These are phyloP conservation scores for Harmothoe impar DNA, from an alignment of 2,888 invertebrate genomes.

Conservation along the genomic window DNA sequence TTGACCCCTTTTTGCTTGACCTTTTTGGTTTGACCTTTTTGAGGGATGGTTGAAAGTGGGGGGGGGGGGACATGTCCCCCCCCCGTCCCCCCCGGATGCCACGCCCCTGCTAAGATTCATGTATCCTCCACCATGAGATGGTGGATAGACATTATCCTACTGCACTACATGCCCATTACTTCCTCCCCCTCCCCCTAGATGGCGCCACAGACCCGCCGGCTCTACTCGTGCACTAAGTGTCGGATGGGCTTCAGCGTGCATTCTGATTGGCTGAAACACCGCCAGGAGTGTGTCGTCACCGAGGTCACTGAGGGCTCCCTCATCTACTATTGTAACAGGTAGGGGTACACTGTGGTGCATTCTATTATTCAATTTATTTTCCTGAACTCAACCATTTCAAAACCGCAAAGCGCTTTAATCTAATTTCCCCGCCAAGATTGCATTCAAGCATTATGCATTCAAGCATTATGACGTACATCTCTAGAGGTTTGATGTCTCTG, in stretches of 20 bases:
- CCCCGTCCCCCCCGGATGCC: too few relatives aligned
- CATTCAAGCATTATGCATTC: background rate
- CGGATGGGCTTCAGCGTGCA: constrained; percentile 34
- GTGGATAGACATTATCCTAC: background rate
- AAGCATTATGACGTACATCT: too few relatives aligned
- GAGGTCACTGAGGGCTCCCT: background rate
- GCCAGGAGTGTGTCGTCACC: background rate
- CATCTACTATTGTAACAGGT: constrained; percentile 55
- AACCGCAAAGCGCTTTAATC: background rate
- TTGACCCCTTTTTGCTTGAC: too few relatives aligned
- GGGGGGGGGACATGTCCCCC: too few relatives aligned
- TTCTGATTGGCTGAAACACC: constrained; percentile 52
- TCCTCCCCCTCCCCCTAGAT: background rate
- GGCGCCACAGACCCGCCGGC: background rate
- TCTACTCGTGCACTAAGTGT: constrained; percentile 21
- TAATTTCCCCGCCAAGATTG: background rate
- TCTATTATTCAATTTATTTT: background rate
- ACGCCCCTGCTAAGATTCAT: too few relatives aligned
- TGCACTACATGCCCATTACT: constrained; percentile 12
- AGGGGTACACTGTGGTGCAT: background rate
- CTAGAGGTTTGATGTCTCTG: too few relatives aligned
- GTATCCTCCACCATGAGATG: background rate
- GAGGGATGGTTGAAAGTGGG: too few relatives aligned
- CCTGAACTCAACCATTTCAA: background rate
- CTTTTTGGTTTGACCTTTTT: too few relatives aligned